Evolutionary conservation across 2,113 vertebrate species (phyloP).

Genomic region (Chlorodrepanis virens): DNA sequence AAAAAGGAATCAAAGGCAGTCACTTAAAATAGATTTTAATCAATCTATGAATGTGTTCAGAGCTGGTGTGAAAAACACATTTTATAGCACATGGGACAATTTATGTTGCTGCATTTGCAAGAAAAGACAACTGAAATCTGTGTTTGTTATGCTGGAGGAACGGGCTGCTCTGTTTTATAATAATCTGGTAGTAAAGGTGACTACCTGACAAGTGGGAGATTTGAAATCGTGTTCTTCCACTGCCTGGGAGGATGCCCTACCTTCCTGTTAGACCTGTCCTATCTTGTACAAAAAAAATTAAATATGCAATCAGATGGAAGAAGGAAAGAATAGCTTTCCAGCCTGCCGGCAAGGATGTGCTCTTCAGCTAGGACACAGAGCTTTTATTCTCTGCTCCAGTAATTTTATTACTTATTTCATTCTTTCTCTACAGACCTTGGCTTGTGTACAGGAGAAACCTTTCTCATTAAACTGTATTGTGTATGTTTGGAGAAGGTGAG

Average conservation of each 20-base stretch:
- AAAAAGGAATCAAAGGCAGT: not conserved
- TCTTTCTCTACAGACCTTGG: not conserved
- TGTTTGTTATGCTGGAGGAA: not conserved
- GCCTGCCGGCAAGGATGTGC: not conserved
- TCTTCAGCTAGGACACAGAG: not conserved
- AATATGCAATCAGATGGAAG: not conserved
- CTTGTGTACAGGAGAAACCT: not conserved
- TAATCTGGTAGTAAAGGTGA: not conserved
- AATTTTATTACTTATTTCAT: not conserved
- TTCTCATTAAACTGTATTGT: not conserved
- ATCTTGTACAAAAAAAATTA: not conserved
- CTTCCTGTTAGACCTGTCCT: not conserved
- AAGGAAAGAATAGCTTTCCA: not conserved
- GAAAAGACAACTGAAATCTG: not conserved
- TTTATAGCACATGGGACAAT: not conserved
- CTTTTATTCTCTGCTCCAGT: not conserved
- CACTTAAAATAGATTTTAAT: not conserved
- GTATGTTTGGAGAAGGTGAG: not conserved
- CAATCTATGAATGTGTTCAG: not conserved
- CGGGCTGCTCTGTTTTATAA: not conserved
- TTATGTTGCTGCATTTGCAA: not conserved
- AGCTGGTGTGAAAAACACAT: not conserved
- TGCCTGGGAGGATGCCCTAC: not conserved
- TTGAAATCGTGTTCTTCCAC: not conserved
- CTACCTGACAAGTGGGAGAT: not conserved